phyloP scores from a whole-genome alignment of 53 echinoderm and acorn worm species.

The Zoroaster sp. region DNA sequence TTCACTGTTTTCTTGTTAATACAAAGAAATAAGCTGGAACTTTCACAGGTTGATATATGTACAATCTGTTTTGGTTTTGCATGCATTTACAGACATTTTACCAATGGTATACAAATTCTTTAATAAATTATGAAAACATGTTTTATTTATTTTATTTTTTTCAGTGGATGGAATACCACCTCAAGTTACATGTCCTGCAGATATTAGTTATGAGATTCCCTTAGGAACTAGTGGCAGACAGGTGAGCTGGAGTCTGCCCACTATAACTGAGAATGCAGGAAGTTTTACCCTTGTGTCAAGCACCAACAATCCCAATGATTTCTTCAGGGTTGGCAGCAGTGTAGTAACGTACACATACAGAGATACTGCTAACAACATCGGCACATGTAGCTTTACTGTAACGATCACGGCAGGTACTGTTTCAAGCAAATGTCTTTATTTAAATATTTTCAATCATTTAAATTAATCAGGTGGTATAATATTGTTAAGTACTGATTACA shows the following conservation, averaged over 20 bases:
- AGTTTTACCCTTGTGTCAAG: neutral
- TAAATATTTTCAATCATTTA: no score
- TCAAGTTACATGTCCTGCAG: neutral
- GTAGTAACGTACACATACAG: conserved; percentile 50
- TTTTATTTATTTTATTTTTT: neutral
- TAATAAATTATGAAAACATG: no score
- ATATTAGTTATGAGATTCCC: conserved; percentile 1
- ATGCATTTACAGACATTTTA: no score
- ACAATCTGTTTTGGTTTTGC: no score
- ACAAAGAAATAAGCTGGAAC: no score
- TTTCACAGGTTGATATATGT: no score
- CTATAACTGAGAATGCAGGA: conserved; percentile 64
- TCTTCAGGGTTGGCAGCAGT: conserved; percentile 28
- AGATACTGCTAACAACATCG: conserved; percentile 26
- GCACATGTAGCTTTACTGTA: conserved; percentile 32
- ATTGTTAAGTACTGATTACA: no score
- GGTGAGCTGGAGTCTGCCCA: conserved; percentile 33
- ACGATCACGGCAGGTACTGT: no score
- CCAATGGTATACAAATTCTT: neutral
- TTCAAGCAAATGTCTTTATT: no score
- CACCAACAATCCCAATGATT: conserved; percentile 6
- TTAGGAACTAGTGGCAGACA: neutral
- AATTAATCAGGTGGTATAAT: no score
- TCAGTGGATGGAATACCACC: conserved; percentile 42
- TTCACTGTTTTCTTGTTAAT: no score